These are phyloP conservation scores for Lasioglossum pauxillum DNA, from an alignment of 2,888 invertebrate genomes.

Conservation along the genomic window DNA sequence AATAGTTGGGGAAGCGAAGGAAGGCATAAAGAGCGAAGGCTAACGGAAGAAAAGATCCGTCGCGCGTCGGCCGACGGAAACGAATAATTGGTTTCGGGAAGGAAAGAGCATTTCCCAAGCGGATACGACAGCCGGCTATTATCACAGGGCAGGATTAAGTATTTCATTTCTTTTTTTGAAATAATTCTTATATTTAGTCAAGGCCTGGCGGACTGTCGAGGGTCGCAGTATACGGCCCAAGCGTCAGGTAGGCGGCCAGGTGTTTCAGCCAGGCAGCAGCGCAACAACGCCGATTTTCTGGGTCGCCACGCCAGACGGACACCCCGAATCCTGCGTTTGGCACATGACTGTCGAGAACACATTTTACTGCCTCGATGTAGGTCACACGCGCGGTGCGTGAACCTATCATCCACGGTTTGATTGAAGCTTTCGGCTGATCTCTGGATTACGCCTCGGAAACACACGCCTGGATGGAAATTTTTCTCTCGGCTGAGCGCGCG, in stretches of 20 bases:
- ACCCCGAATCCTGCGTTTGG: constrained; percentile 71
- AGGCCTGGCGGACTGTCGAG: constrained; percentile 56
- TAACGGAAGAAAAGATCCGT: constrained; percentile 19
- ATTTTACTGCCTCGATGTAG: constrained; percentile 65
- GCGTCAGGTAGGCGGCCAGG: constrained; percentile 69
- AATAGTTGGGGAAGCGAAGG: not conserved
- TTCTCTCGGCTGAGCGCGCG: not conserved
- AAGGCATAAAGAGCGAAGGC: not conserved
- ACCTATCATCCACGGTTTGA: constrained; percentile 41
- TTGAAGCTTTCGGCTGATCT: constrained; percentile 26
- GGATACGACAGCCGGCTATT: constrained; percentile 31
- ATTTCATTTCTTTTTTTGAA: constrained; percentile 21
- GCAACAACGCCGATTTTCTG: constrained; percentile 71
- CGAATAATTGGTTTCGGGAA: constrained; percentile 28
- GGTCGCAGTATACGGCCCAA: constrained; percentile 53
- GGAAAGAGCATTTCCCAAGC: constrained; percentile 41
- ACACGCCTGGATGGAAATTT: not conserved
- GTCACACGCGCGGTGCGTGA: constrained; percentile 63
- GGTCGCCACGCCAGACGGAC: constrained; percentile 77
- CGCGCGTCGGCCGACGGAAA: constrained; percentile 33
- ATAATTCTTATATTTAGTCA: constrained; percentile 44
- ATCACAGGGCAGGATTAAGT: constrained; percentile 33
- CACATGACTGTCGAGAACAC: constrained; percentile 67
- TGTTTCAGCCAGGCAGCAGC: constrained; percentile 66
- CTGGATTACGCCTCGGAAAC: constrained; percentile 8